These are phyloP conservation scores for Clunio marinus DNA, from an alignment of 2,888 invertebrate species.

Conservation along the genomic window DNA sequence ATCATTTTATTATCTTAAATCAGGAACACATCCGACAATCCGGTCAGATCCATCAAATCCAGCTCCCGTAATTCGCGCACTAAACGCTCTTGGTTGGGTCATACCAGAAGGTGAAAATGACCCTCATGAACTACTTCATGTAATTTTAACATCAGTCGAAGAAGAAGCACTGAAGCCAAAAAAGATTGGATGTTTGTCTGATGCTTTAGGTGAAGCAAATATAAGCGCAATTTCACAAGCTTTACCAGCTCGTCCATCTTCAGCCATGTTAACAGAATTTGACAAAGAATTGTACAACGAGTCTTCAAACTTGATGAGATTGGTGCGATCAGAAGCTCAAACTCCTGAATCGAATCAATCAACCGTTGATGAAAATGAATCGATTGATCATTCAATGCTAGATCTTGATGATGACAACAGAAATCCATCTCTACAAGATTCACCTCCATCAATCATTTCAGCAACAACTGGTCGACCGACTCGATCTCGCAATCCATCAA, in stretches of 20 bases:
- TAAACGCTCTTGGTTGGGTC: slow-evolving; percentile 74
- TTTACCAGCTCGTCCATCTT: slow-evolving; percentile 56
- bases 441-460: slow-evolving; percentile 44
- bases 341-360: slow-evolving; percentile 52
- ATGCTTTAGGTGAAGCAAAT: slow-evolving; percentile 61
- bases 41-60: slow-evolving; percentile 59
- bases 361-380: slow-evolving; percentile 44
- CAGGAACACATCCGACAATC: slow-evolving; percentile 65
- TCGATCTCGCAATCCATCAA: slow-evolving; percentile 46
- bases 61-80: slow-evolving; percentile 66
- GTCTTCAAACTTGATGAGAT: slow-evolving; percentile 48
- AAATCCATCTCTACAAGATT: slow-evolving; percentile 42
- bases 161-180: slow-evolving; percentile 63
- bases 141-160: slow-evolving; percentile 82
- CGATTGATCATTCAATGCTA: slow-evolving; percentile 39
- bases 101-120: slow-evolving; percentile 89
- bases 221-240: slow-evolving; percentile 54
- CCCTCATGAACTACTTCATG: slow-evolving; percentile 88
- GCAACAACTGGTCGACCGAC: slow-evolving; percentile 41
- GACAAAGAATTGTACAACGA: slow-evolving; percentile 51
- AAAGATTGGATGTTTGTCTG: slow-evolving; percentile 65
- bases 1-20: too few species aligned
- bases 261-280: slow-evolving; percentile 51
- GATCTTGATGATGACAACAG: slow-evolving; percentile 41
- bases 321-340: slow-evolving; percentile 50